Conservation (phyloP, 2,888 invertebrate genomes). For the Parapristionchus giblindavisi region DNA sequence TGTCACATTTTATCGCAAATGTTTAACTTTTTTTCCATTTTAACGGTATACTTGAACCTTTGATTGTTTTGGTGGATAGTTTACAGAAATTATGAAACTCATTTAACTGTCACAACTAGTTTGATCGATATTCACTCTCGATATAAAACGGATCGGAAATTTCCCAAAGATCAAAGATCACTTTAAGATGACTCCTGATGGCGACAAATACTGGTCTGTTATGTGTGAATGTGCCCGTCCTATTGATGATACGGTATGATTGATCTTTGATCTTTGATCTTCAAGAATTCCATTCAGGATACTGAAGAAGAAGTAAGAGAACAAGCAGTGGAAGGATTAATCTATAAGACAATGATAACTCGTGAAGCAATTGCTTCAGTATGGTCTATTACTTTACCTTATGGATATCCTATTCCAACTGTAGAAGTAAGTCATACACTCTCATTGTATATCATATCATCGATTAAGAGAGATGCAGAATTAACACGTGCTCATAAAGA, state of each 20-base stretch:
- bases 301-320: slow-evolving; percentile 63
- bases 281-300: slow-evolving; percentile 41
- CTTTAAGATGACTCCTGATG: slow-evolving; percentile 60
- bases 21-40: too few species aligned
- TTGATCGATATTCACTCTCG: too few species aligned
- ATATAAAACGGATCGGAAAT: too few species aligned
- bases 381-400: slow-evolving; percentile 63
- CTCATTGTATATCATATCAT: not conserved
- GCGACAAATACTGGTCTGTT: slow-evolving; percentile 68
- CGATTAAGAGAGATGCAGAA: slow-evolving; percentile 63
- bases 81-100: too few species aligned
- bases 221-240: slow-evolving; percentile 69
- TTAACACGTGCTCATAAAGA: slow-evolving; percentile 64
- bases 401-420: slow-evolving; percentile 68
- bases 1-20: too few species aligned
- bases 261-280: not conserved
- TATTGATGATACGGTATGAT: slow-evolving; percentile 58
- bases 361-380: slow-evolving; percentile 64
- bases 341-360: slow-evolving; percentile 65
- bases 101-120: too few species aligned
- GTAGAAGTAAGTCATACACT: slow-evolving; percentile 50
- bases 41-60: too few species aligned
- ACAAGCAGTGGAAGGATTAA: slow-evolving; percentile 64
- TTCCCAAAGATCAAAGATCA: not conserved
- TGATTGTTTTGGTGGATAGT: too few species aligned